These are phyloP conservation scores for Chrysochloris asiatica DNA, from an alignment of 2,113 vertebrate species.

Conservation along the genomic window DNA sequence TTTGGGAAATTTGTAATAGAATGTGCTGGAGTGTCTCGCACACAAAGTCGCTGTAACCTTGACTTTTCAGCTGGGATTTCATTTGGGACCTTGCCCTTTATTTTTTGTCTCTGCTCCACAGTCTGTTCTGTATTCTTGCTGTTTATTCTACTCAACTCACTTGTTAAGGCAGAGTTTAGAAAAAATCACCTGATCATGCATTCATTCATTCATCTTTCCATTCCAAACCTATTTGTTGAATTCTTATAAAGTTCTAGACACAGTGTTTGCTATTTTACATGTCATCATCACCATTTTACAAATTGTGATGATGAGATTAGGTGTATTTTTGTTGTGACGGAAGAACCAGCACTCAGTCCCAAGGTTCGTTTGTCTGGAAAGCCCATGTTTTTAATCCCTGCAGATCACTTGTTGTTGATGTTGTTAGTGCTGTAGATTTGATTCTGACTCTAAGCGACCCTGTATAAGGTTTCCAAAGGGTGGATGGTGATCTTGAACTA, in stretches of 20 bases:
- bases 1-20: neutral
- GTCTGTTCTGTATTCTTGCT: neutral
- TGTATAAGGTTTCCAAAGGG: too few relatives aligned
- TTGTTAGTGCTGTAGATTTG: too few relatives aligned
- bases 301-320: neutral
- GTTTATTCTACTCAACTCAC: neutral
- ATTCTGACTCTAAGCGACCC: too few relatives aligned
- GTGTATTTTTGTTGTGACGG: neutral
- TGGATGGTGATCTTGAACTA: too few relatives aligned
- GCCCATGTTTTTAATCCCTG: neutral
- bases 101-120: neutral
- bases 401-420: too few relatives aligned
- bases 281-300: neutral
- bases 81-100: neutral
- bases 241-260: neutral
- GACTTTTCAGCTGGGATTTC: neutral
- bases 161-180: neutral
- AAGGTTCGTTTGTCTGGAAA: neutral
- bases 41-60: accelerated
- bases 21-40: too few relatives aligned
- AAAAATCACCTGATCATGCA: neutral
- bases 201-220: neutral
- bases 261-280: neutral
- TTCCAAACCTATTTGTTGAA: constrained; percentile 25
- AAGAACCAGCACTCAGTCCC: neutral